Evolutionary conservation across 2,797 vertebrate species (phyloP), one percentile per base, ranked within the genome.

Genomic region (Holocentrus rufus): DNA sequence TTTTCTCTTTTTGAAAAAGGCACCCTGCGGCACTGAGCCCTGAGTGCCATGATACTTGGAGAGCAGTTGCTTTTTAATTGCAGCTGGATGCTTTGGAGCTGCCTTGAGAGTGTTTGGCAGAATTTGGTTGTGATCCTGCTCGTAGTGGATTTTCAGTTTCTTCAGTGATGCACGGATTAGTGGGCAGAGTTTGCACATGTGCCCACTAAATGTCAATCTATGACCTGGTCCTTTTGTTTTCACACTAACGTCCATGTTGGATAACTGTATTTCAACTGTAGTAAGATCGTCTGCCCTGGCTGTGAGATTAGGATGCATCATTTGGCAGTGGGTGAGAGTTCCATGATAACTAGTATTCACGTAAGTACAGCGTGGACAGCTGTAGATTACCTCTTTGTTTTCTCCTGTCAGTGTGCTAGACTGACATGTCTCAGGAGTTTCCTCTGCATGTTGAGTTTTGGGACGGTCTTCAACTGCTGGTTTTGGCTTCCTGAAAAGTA

Each of bases 321-420:
- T 97, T 85, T 96, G 95, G 89, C 95, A 95, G 85, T 98, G 97
- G 60, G 95, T 94, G 66, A 96, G 90, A 54, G 96, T 91, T 0
- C 96, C 95, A 0, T 96, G 95, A 77, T 93, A 90, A 1, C 79
- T 91, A 3, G 93, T 95, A 62, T 97, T 96, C 54, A 97, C 92
- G 23, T 97, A 98, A 0, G 92, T 91, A 69, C 97, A 98, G 53
- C 96, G 91, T 1, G 31, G 50, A 67, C 92, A 93, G 54, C 77
- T 62, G 53, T 80, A 92, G 20, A 23, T 5, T 0, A 0, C 0
- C 3, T 27, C 27, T 23, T 56, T 42, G 0, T 31, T 23, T 31
- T 44, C 22, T 0, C 1, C 2, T 1, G 20, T 4, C 0, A 8
- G 4, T 1, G 23, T n/a, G 47, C 9, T 23, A 0, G 61, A 59